Percentiles rank a stretch among this genome's conserved stretches.
Conservation (phyloP, 30 jellyfish, hydroid and myxozoan species). For the Mastigias papua region DNA sequence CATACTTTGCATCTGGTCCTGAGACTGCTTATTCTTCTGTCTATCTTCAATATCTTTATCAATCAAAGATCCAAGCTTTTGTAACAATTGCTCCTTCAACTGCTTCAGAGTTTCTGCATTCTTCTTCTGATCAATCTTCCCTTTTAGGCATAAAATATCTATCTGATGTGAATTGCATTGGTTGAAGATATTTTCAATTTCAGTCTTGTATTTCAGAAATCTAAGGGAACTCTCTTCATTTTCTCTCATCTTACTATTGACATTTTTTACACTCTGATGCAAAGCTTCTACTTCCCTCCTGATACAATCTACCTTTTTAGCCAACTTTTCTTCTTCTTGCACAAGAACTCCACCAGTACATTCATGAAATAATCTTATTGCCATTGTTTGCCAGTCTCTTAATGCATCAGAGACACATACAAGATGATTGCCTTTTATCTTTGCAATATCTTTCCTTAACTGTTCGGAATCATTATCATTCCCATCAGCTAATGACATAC, state of each 20-base stretch:
- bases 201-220: neutral
- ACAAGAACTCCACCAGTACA: neutral
- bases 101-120: neutral
- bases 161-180: constrained; percentile 7
- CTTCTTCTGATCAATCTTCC: neutral
- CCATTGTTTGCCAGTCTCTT: neutral
- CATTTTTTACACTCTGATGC: neutral
- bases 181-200: neutral
- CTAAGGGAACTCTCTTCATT: neutral
- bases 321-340: neutral
- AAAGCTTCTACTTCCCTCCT: neutral
- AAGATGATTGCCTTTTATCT: neutral
- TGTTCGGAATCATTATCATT: neutral
- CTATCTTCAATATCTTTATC: neutral
- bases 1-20: neutral
- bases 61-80: neutral
- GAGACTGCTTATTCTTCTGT: neutral
- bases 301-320: neutral
- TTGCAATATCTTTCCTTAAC: neutral
- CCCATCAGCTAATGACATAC: constrained; percentile 3
- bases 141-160: neutral
- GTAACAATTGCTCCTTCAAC: neutral
- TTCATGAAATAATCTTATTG: neutral
- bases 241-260: neutral
- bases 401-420: neutral